These are phyloP conservation scores for Empidonax alnorum DNA, from an alignment of 2,113 vertebrate genomes.

Conservation along the genomic window DNA sequence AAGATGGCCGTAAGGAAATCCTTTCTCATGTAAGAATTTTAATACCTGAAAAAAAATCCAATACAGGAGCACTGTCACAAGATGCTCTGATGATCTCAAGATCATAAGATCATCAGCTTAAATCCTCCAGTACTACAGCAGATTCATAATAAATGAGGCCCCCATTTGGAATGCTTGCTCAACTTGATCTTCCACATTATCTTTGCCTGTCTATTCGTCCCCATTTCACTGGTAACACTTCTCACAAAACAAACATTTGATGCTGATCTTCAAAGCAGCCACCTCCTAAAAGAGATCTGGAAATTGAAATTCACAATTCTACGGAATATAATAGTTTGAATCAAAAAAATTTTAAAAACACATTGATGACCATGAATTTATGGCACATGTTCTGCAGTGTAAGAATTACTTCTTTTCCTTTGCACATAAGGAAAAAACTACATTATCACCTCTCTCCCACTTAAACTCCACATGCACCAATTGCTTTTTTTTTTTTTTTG, in stretches of 20 bases:
- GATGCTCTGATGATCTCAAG: background rate
- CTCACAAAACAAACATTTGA: background rate
- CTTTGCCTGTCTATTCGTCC: background rate
- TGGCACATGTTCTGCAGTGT: background rate
- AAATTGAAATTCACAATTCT: background rate
- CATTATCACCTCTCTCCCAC: background rate
- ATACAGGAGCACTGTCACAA: background rate
- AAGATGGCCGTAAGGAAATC: constrained; percentile 91
- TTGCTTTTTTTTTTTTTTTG: background rate
- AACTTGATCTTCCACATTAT: background rate
- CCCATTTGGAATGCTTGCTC: background rate
- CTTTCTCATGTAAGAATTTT: constrained; percentile 91
- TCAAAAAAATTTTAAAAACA: background rate
- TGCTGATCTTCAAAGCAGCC: background rate
- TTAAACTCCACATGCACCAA: background rate
- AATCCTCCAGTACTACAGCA: background rate
- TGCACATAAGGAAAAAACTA: background rate
- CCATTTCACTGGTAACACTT: background rate
- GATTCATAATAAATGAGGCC: background rate
- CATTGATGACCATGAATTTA: background rate
- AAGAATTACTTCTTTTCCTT: background rate
- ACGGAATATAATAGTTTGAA: background rate
- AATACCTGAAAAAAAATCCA: constrained; percentile 78
- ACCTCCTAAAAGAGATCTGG: background rate
- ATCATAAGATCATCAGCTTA: background rate